phyloP scores from a whole-genome alignment of 1,140 invertebrate species.

The Sycophila sp. region DNA sequence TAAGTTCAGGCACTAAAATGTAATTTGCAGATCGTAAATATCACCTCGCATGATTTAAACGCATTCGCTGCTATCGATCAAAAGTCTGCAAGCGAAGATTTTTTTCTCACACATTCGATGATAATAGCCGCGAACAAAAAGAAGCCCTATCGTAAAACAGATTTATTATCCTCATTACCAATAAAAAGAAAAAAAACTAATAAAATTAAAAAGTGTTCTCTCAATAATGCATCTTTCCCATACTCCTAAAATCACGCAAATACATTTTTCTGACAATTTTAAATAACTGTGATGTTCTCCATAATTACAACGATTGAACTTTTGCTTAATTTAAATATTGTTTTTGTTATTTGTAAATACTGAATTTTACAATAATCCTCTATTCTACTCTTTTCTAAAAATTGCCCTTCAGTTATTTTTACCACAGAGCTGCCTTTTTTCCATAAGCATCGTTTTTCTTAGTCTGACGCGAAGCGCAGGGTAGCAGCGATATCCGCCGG shows the following conservation, averaged over 20 bases:
- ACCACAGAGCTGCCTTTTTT: too few relatives aligned
- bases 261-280: too few relatives aligned
- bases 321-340: too few relatives aligned
- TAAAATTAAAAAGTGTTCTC: background rate
- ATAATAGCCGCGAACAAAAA: background rate
- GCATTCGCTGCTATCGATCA: background rate
- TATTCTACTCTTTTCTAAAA: background rate
- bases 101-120: background rate
- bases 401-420: background rate
- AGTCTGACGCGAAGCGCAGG: too few relatives aligned
- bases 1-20: background rate
- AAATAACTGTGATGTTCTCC: too few relatives aligned
- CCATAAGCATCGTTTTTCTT: too few relatives aligned
- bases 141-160: background rate
- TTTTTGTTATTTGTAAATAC: too few relatives aligned
- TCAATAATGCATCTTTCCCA: slow-evolving; percentile 9
- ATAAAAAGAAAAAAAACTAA: slow-evolving; percentile 12
- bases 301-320: too few relatives aligned
- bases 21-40: background rate
- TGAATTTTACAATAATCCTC: too few relatives aligned
- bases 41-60: too few relatives aligned
- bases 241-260: background rate
- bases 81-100: background rate
- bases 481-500: too few relatives aligned
- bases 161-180: background rate